phyloP scores from a whole-genome alignment of 1,140 invertebrate species.

The Saccostrea cuccullata region DNA sequence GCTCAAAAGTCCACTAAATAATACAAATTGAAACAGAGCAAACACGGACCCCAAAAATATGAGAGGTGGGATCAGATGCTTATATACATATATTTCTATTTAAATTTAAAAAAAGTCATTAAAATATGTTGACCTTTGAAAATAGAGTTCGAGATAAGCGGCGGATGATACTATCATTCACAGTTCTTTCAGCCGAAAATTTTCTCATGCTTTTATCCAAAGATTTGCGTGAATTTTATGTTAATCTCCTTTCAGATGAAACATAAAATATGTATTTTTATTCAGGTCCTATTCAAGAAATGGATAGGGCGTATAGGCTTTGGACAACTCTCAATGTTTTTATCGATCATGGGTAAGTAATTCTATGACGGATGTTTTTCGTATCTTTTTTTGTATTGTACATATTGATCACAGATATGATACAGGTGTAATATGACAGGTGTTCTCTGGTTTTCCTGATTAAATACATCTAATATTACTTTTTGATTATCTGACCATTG shows the following conservation, averaged over 20 bases:
- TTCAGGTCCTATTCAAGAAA: constrained; percentile 11
- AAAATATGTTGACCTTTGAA: too few relatives aligned
- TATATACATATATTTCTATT: not conserved
- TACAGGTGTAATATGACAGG: not conserved
- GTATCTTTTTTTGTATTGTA: not conserved
- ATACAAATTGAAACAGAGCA: too few relatives aligned
- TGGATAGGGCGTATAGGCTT: not conserved
- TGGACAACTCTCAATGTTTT: constrained; percentile 14
- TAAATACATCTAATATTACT: not conserved
- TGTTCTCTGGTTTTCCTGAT: not conserved
- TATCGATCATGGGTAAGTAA: constrained; percentile 21
- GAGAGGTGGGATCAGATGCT: too few relatives aligned
- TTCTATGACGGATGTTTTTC: not conserved
- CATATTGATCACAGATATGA: not conserved
- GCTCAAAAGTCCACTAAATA: too few relatives aligned
- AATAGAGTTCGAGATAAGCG: too few relatives aligned
- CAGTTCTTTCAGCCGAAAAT: too few relatives aligned
- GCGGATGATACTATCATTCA: too few relatives aligned
- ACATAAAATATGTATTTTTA: not conserved
- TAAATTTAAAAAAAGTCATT: too few relatives aligned
- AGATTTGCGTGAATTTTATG: not conserved
- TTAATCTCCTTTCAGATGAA: too few relatives aligned
- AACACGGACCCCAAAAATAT: too few relatives aligned
- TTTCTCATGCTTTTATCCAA: too few relatives aligned
- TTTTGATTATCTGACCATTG: not conserved